Evolutionary conservation across 2,797 vertebrate species (phyloP), one percentile per base, ranked within the genome.

Genomic region (Helostoma temminkii): DNA sequence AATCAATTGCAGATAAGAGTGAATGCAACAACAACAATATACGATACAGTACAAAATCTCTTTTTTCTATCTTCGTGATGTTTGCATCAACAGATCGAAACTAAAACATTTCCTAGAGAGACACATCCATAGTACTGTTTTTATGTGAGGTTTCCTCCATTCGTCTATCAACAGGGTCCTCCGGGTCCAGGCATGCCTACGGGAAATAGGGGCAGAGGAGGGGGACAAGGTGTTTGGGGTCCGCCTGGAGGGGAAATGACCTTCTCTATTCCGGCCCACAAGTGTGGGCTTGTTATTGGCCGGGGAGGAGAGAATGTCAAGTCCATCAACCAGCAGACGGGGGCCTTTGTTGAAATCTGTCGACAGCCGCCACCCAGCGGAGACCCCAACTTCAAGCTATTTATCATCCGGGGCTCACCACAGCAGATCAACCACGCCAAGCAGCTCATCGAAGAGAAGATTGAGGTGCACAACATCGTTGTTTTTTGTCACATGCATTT

Each of bases 391-490:
- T 97, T 96, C 86, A 97, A 97, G 62, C 89, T 97, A 12, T 97
- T 97, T 25, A 94, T 94, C 74, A 96, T 97, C 74, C 93, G 96
- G 0, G 96, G 96, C 12, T 93, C 94, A 0, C 96, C 96, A 0
- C 96, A 96, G 75, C 96, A 97, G 90, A 97, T 97, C 0, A 96
- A 97, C 87, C 96, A 97, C 0, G 96, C 96, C 84, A 97, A 96
- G 86, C 96, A 97, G 88, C 95, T 97, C 66, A 97, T 97, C 0
- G 96, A 97, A 75, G 96, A 97, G 73, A 97, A 97, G 83, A 97
- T 97, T 0, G 96, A 97, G 95, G 96, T 96, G 69, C 6, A 12
- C 34, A 19, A 0, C 18, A 1, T 12, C 46, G 5, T 41, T 22
- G 8, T 14, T 24, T 18, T 18, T 9, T 42, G 22, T 21, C 21